Conservation (phyloP, 1,140 invertebrate species). For the Drosophila chauvacae region DNA sequence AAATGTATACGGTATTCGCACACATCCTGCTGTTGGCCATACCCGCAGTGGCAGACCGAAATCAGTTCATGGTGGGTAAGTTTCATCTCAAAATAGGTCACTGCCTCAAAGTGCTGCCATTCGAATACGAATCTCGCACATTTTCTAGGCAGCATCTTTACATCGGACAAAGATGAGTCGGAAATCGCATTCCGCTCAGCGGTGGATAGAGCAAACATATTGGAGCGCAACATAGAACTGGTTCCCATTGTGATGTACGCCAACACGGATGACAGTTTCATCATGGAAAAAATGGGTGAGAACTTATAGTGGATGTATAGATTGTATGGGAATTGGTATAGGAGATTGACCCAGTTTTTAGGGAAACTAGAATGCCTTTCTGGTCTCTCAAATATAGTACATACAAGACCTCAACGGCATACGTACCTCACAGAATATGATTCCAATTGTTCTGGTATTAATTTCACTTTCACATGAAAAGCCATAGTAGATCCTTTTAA, state of each 20-base stretch:
- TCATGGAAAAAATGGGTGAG: constrained; percentile 84
- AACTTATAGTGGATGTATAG: neutral
- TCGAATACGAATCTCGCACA: neutral
- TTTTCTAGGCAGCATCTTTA: constrained; percentile 84
- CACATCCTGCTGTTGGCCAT: constrained; percentile 26
- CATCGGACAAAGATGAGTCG: constrained; percentile 83
- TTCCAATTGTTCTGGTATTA: too few relatives aligned
- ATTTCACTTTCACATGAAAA: too few relatives aligned
- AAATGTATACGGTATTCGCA: constrained; percentile 41
- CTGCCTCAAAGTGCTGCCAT: constrained; percentile 16
- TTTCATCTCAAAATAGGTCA: constrained; percentile 61
- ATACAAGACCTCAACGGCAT: neutral
- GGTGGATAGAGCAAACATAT: constrained; percentile 85
- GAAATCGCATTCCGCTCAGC: constrained; percentile 85
- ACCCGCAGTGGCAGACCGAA: constrained; percentile 39
- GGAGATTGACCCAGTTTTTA: neutral
- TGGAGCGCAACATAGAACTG: constrained; percentile 79
- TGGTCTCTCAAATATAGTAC: neutral
- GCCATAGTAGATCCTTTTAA: too few relatives aligned
- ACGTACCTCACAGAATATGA: neutral
- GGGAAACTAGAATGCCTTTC: neutral
- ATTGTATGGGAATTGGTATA: neutral
- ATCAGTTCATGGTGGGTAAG: constrained; percentile 75
- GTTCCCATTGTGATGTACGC: constrained; percentile 78
- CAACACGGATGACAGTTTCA: constrained; percentile 84